Evolutionary conservation across 1,140 invertebrate genomes (phyloP), one percentile per base, ranked within the genome.

Genomic region (Archivesica marissinica): DNA sequence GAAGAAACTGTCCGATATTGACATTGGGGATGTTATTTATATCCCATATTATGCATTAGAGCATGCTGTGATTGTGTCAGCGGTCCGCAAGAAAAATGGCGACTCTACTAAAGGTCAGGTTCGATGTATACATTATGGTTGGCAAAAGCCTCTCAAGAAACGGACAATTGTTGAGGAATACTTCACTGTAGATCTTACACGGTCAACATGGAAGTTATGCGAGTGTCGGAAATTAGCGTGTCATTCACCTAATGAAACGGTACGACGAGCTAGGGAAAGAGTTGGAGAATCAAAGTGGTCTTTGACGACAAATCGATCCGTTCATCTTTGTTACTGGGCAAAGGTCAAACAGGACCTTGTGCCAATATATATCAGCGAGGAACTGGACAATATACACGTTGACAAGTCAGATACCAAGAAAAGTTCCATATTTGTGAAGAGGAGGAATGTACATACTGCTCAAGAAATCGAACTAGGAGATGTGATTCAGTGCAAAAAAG

Each of bases 241-340:
- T 28, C 15, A 50, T 23, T n/a, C 59, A 50, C 2, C 39, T 20
- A 25, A 66, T 28, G 33, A 38, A 23, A n/a, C 30, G n/a, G 59
- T 79, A 2, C 0, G 25, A 9, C 39, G 33, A 4, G 77, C 59
- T 0, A 64, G 56, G 38, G 50, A 35, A 39, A 39, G 77, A 33
- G 44, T 79, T 68, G 61, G 77, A 0, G 77, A 79, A 35, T 47
- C 13, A 23, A 79, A 79, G 41, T 79, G 77, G 77, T 15, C 17
- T 38, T 9, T 39, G 9, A 9, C 20, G 20, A 30, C 25, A 0
- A 79, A 79, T 33, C 25, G 77, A n/a, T 79, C 77, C 20, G 77
- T 66, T 44, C 59, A 79, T 52, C 35, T 79, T 11, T 79, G 77
- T 23, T 79, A 44, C 59, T 79, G 77, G 77, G 77, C 77, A n/a